Evolutionary conservation across 2,888 invertebrate genomes (phyloP).

Genomic region (Hymenopus coronatus): DNA sequence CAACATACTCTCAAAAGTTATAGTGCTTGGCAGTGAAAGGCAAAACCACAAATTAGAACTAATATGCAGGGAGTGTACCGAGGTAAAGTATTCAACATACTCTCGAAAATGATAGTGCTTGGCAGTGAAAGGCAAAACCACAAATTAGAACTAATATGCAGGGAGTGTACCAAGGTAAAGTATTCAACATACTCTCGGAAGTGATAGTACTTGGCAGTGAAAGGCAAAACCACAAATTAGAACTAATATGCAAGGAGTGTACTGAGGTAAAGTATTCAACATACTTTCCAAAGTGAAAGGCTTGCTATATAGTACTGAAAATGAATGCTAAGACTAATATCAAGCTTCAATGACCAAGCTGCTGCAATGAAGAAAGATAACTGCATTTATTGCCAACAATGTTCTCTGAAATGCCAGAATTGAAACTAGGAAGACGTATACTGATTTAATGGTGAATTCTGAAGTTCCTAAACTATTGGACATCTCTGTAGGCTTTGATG

Average conservation of each 20-base stretch:
- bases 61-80: not conserved
- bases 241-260: not conserved
- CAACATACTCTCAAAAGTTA: too few species aligned
- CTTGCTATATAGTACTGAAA: too few species aligned
- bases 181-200: not conserved
- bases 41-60: too few species aligned
- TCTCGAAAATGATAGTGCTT: too few species aligned
- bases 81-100: too few species aligned
- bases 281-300: not conserved
- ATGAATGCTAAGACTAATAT: too few species aligned
- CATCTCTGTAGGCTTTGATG: not conserved
- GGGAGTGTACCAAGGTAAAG: not conserved
- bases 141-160: too few species aligned
- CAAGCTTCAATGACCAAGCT: too few species aligned
- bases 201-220: too few species aligned
- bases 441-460: not conserved
- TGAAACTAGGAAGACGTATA: not conserved
- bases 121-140: too few species aligned
- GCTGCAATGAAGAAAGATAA: not conserved
- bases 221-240: not conserved
- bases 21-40: too few species aligned
- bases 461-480: not conserved
- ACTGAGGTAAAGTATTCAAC: not conserved
- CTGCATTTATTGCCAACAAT: not conserved
- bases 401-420: not conserved